Conservation (phyloP, 1,140 invertebrate genomes). For the Apis mellifera region Amel_HAv3.1 CM009946.2:3596001-3596500, state of each 20-base stretch:
- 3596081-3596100: constrained; percentile 36
- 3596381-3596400: constrained; percentile 51
- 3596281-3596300: constrained; percentile 46
- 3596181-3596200: background rate
- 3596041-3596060: no score
- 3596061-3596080: no score
- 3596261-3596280: constrained; percentile 76
- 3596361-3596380: constrained; percentile 61
- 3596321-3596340: constrained; percentile 39
- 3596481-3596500: constrained; percentile 73
- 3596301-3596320: constrained; percentile 32
- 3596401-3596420: constrained; percentile 50
- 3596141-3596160: constrained; percentile 69
- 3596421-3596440: constrained; percentile 66
- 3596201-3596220: constrained; percentile 62
- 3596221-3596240: constrained; percentile 66
- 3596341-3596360: constrained; percentile 68
- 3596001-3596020: no score
- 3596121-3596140: constrained; percentile 47
- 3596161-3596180: constrained; percentile 1
- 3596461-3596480: constrained; percentile 78
- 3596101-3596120: background rate
- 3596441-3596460: constrained; percentile 66
- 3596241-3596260: constrained; percentile 60
- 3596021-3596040: no score